A percentile compares a stretch with the other conserved stretches of the same genome.
phyloP scores from a whole-genome alignment of 1,140 invertebrate genomes.

The Caerostris extrusa region DNA sequence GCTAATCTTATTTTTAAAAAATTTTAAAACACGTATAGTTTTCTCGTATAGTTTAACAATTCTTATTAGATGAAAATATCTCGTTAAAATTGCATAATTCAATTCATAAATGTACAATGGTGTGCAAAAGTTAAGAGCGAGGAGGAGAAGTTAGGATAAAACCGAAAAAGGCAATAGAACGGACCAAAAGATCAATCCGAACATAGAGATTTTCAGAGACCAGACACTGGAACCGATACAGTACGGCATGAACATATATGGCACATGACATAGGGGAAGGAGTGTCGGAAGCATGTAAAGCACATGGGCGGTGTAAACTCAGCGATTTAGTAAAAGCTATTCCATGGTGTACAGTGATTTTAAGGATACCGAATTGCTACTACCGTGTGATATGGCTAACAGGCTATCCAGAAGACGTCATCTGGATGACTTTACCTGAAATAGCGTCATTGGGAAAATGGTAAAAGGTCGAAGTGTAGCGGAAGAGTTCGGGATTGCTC shows the following conservation, averaged over 20 bases:
- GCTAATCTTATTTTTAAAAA: no score
- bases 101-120: neutral
- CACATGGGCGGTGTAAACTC: neutral
- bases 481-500: neutral
- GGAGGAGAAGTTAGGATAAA: neutral
- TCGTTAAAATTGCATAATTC: no score
- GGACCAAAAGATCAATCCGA: neutral
- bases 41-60: no score
- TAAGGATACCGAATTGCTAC: neutral
- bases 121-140: neutral
- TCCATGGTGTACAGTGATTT: neutral
- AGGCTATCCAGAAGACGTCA: neutral
- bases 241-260: neutral
- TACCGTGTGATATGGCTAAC: neutral
- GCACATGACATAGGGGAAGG: neutral
- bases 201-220: neutral
- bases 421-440: neutral
- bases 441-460: neutral
- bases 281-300: neutral
- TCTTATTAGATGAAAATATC: no score
- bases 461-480: neutral
- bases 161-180: neutral
- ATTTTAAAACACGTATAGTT: no score
- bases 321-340: neutral
- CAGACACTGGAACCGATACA: neutral